Conservation (phyloP, 2,888 invertebrate genomes). For the Calameuta filiformis region DNA sequence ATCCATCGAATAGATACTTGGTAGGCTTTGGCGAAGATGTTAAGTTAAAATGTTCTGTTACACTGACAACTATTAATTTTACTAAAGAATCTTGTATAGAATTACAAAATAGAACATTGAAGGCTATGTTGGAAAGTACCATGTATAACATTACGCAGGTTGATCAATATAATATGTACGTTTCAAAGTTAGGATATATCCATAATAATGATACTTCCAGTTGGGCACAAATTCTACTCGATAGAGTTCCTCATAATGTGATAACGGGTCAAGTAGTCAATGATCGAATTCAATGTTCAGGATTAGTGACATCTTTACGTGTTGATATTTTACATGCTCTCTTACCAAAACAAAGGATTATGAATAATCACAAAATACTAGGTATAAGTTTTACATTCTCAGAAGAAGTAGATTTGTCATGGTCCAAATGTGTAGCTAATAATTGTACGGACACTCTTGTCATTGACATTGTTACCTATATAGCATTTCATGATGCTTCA, state of each 20-base stretch:
- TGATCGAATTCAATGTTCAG: conserved; percentile 51
- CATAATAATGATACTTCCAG: conserved; percentile 59
- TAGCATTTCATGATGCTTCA: conserved; percentile 67
- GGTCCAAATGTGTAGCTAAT: conserved; percentile 48
- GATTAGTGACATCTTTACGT: conserved; percentile 54
- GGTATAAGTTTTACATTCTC: conserved; percentile 51
- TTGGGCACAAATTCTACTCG: conserved; percentile 68
- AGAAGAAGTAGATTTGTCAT: conserved; percentile 46
- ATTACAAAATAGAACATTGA: conserved; percentile 55
- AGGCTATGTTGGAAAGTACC: conserved; percentile 43
- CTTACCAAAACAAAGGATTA: conserved; percentile 46
- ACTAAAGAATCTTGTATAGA: conserved; percentile 49
- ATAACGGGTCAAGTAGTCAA: conserved; percentile 42
- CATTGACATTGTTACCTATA: conserved; percentile 47
- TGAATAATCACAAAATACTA: conserved; percentile 51
- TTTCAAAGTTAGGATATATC: conserved; percentile 69
- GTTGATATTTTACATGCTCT: conserved; percentile 54
- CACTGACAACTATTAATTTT: conserved; percentile 48
- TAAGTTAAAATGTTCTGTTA: conserved; percentile 50
- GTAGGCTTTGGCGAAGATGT: conserved; percentile 57
- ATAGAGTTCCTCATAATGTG: conserved; percentile 50
- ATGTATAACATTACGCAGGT: conserved; percentile 50
- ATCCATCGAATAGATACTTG: conserved; percentile 38
- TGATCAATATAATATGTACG: conserved; percentile 48
- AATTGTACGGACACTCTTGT: conserved; percentile 46